phyloP scores from a whole-genome alignment of 2,888 invertebrate genomes.

The Oeneis ivallda region DNA sequence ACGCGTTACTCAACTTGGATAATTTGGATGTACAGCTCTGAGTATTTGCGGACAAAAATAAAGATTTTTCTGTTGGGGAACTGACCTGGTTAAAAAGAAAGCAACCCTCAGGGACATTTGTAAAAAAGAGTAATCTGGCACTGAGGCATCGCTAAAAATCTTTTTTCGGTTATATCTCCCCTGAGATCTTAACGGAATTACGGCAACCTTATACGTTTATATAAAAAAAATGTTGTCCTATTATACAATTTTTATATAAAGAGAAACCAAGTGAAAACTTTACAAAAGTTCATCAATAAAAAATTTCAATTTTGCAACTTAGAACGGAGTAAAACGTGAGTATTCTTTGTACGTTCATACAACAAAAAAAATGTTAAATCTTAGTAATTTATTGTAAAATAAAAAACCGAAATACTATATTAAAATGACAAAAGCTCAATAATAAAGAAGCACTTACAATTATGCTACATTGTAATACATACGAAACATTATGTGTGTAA shows the following conservation, averaged over 20 bases:
- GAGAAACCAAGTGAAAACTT: too few species aligned
- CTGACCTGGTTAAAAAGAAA: not conserved
- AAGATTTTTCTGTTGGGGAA: not conserved
- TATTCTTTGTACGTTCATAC: too few species aligned
- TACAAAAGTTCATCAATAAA: not conserved
- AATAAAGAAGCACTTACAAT: not conserved
- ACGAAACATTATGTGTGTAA: too few species aligned
- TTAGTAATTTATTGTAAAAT: too few species aligned
- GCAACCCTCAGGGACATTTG: not conserved
- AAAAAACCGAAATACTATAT: too few species aligned
- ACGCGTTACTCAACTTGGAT: not conserved
- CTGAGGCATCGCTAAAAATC: slow-evolving; percentile 4
- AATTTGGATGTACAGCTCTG: not conserved
- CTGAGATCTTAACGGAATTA: not conserved
- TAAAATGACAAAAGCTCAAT: not conserved
- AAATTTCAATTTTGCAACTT: too few species aligned
- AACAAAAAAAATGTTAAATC: too few species aligned
- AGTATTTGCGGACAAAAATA: not conserved
- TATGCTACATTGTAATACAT: too few species aligned
- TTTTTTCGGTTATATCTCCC: not conserved
- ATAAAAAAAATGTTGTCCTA: not conserved
- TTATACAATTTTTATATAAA: not conserved
- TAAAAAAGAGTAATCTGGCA: slow-evolving; percentile 12
- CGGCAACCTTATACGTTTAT: not conserved
- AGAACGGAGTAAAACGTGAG: too few species aligned